These are phyloP conservation scores for Acanthiza pusilla DNA, from an alignment of 2,797 vertebrate genomes.

Conservation along the genomic window DNA sequence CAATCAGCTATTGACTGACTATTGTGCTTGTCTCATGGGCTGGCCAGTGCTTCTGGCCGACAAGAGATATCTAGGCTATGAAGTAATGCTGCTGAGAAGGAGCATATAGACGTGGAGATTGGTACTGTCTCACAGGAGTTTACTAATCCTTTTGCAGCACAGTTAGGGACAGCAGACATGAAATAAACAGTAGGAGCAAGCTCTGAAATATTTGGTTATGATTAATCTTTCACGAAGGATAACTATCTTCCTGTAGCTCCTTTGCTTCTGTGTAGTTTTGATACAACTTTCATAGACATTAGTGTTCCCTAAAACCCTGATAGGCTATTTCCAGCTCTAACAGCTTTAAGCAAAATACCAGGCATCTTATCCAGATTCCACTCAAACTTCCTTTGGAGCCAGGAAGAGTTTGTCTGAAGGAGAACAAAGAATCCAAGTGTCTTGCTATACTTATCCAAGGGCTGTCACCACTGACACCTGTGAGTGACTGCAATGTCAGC, in stretches of 20 bases:
- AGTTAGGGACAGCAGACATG: neutral
- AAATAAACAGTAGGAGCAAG: slow-evolving; percentile 1
- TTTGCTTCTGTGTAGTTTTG: neutral
- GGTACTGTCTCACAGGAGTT: slow-evolving; percentile 3
- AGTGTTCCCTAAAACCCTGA: neutral
- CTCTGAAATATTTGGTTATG: neutral
- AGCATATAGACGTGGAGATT: neutral
- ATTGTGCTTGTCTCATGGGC: neutral
- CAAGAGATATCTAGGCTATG: slow-evolving; percentile 35
- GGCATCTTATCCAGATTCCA: slow-evolving; percentile 36
- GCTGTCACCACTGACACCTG: neutral
- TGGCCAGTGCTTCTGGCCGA: neutral
- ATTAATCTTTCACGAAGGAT: neutral
- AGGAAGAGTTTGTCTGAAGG: neutral
- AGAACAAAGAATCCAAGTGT: neutral
- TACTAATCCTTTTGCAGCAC: neutral
- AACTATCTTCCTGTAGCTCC: neutral
- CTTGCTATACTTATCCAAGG: neutral
- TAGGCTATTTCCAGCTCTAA: neutral
- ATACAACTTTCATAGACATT: neutral
- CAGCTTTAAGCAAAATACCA: neutral
- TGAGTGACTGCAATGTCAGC: neutral
- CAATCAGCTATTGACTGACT: slow-evolving; percentile 10
- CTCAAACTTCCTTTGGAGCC: neutral
- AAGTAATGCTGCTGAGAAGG: slow-evolving; percentile 37